These are phyloP conservation scores for Peromyscus maniculatus DNA, from an alignment of 2,113 vertebrate genomes.

Conservation along the genomic window DNA sequence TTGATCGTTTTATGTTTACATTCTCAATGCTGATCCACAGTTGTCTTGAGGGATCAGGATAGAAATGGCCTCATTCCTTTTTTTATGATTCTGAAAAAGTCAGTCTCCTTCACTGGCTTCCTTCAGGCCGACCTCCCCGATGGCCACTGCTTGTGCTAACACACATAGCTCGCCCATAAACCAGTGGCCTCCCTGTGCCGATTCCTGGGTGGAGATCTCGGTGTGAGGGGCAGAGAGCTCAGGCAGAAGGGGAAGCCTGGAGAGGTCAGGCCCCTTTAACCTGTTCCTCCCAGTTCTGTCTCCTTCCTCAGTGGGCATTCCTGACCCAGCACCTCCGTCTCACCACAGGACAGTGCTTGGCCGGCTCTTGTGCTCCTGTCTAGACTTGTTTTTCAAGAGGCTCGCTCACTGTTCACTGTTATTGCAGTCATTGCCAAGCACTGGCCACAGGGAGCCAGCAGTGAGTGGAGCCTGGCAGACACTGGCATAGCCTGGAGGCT, in stretches of 20 bases:
- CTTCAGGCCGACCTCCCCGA: neutral
- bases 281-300: neutral
- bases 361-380: neutral
- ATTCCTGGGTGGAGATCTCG: neutral
- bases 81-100: neutral
- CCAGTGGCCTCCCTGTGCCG: too few species aligned
- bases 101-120: neutral
- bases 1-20: neutral
- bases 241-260: neutral
- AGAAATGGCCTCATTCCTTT: neutral
- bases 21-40: too few species aligned
- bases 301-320: neutral
- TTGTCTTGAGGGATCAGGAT: neutral
- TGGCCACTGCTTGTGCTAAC: accelerated
- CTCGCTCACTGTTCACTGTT: neutral
- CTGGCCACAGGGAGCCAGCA: too few species aligned
- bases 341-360: neutral
- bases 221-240: neutral
- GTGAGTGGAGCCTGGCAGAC: neutral
- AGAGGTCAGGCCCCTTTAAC: too few species aligned
- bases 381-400: neutral
- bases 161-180: neutral
- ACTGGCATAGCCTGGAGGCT: neutral
- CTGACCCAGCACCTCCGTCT: neutral
- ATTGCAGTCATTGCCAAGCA: neutral